Conservation (phyloP, 2,888 invertebrate genomes). For the Tetheella fluctuosa region DNA sequence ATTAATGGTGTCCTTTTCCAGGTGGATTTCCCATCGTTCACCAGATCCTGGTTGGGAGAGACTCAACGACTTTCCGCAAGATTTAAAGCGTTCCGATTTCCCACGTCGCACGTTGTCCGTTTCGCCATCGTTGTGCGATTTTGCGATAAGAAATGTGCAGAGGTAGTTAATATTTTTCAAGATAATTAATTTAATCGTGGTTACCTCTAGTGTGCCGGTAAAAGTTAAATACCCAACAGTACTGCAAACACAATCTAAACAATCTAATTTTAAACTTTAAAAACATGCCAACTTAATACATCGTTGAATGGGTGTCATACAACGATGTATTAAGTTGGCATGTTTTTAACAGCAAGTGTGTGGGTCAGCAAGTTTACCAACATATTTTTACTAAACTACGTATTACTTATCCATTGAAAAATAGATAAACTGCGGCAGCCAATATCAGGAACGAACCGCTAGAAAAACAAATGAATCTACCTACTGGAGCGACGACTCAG, state of each 20-base stretch:
- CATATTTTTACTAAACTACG: not conserved
- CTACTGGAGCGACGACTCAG: constrained; percentile 39
- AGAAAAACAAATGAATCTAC: constrained; percentile 58
- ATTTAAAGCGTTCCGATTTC: constrained; percentile 94
- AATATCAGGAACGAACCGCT: constrained; percentile 45
- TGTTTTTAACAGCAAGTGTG: too few species aligned
- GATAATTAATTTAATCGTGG: too few species aligned
- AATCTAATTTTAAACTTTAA: too few species aligned
- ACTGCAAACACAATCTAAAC: too few species aligned
- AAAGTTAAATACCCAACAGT: too few species aligned
- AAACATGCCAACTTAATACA: too few species aligned
- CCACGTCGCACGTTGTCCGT: constrained; percentile 91
- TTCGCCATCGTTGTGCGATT: constrained; percentile 93
- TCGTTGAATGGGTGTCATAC: too few species aligned
- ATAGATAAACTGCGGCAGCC: constrained; percentile 54
- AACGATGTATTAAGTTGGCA: too few species aligned
- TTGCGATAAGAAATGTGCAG: constrained; percentile 88
- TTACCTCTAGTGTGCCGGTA: not conserved
- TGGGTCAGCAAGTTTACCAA: too few species aligned
- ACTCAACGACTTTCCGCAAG: constrained; percentile 82
- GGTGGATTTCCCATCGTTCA: constrained; percentile 84
- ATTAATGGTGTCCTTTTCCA: constrained; percentile 30
- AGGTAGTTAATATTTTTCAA: constrained; percentile 61
- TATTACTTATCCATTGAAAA: constrained; percentile 6
- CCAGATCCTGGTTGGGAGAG: constrained; percentile 55